Evolutionary conservation across 2,888 invertebrate species (phyloP).

Genomic region (Caenorhabditis zanzibari): DNA sequence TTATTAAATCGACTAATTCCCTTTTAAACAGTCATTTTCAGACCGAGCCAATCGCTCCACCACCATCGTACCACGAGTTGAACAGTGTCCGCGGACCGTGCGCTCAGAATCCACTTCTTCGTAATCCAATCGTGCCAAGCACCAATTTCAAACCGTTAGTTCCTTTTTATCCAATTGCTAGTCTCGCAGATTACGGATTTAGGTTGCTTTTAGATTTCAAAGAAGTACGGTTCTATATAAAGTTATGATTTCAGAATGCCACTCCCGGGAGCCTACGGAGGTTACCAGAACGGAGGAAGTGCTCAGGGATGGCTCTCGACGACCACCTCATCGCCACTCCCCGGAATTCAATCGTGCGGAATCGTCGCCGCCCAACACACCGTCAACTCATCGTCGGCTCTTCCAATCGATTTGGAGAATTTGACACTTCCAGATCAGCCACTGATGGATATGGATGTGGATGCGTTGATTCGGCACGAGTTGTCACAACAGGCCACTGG

Average conservation of each 20-base stretch:
- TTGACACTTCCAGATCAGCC: slow-evolving; percentile 79
- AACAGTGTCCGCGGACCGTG: slow-evolving; percentile 76
- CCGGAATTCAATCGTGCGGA: slow-evolving; percentile 70
- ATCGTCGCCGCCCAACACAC: slow-evolving; percentile 69
- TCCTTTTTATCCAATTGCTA: slow-evolving; percentile 30
- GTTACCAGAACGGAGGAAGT: slow-evolving; percentile 31
- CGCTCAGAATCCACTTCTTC: slow-evolving; percentile 79
- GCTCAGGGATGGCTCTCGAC: slow-evolving; percentile 28
- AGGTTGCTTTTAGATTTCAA: too few relatives aligned
- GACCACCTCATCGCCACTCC: slow-evolving; percentile 19
- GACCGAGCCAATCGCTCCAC: slow-evolving; percentile 69
- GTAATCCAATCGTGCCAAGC: slow-evolving; percentile 67
- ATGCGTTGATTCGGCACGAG: slow-evolving; percentile 79
- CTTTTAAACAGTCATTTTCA: slow-evolving; percentile 18
- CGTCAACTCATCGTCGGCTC: slow-evolving; percentile 63
- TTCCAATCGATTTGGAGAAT: slow-evolving; percentile 81
- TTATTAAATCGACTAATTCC: not conserved
- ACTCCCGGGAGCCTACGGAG: slow-evolving; percentile 39
- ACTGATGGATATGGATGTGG: slow-evolving; percentile 79
- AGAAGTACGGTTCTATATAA: too few relatives aligned
- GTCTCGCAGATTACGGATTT: not conserved
- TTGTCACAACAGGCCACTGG: slow-evolving; percentile 67
- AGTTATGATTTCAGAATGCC: slow-evolving; percentile 69
- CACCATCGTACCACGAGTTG: slow-evolving; percentile 80
- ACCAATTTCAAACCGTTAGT: slow-evolving; percentile 66